phyloP scores from a whole-genome alignment of 1,140 invertebrate species.

The Helicoverpa armigera region DNA sequence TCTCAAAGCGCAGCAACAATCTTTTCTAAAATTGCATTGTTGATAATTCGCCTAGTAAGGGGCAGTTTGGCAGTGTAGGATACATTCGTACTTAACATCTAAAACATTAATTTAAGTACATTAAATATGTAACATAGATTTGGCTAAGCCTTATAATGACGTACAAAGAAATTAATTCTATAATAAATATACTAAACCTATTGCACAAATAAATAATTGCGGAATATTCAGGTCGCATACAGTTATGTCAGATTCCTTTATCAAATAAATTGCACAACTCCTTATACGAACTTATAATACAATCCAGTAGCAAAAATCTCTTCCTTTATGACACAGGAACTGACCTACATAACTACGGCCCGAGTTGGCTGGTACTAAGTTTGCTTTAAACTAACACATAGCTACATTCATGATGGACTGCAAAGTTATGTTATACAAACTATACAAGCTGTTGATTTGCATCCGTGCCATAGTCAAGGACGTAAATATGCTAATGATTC shows the following conservation, averaged over 20 bases:
- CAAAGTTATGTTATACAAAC: conserved; percentile 44
- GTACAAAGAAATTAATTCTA: conserved; percentile 42
- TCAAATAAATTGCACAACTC: not conserved
- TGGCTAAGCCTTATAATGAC: conserved; percentile 56
- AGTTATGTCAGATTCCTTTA: not conserved
- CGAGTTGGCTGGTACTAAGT: conserved; percentile 6
- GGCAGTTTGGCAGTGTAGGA: conserved; percentile 47
- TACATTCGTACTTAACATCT: conserved; percentile 33
- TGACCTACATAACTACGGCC: conserved; percentile 1
- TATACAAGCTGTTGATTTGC: too few species aligned
- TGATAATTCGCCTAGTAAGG: not conserved
- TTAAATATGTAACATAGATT: conserved; percentile 47
- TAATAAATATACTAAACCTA: conserved; percentile 51
- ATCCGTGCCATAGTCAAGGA: too few species aligned
- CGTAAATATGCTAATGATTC: too few species aligned
- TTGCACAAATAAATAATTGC: conserved; percentile 55
- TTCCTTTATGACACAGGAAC: not conserved
- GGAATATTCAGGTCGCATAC: not conserved
- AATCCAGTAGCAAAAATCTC: too few species aligned
- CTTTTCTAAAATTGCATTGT: not conserved
- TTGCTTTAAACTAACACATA: not conserved
- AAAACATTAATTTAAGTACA: conserved; percentile 44
- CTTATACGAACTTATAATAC: too few species aligned
- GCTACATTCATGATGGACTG: conserved; percentile 7
- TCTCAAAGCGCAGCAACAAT: not conserved